Base-by-base conservation (phyloP, 2,113 vertebrate species). In the Lampris incognitus region DNA sequence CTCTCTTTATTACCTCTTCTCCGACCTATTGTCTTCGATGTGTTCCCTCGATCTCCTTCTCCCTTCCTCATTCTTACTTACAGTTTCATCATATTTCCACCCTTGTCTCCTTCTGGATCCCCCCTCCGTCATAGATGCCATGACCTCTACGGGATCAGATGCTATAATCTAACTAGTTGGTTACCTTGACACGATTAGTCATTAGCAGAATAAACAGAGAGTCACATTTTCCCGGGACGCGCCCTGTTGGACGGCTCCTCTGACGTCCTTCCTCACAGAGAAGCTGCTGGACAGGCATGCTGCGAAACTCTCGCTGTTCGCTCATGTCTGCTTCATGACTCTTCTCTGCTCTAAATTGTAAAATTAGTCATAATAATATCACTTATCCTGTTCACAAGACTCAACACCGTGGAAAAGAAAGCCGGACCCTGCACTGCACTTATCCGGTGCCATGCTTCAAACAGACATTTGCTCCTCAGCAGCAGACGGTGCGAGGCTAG, bases 131-230 rank as follows among this genome's bases (percentile, higher is more conserved):
- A 78, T 76, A 91, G 81, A 85, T 85, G 79, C 79, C 69, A 83
- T 52, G 52, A 80, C 76, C 54, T 58, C 39, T n/a, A 69, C 67
- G 42, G 60, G 76, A 85, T 84, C 74, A 85, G 65, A 81, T 69
- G 71, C 71, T 76, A 77, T 80, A 80, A 90, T 84, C 62, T 60
- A 69, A 66, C 79, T 74, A 66, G 57, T 71, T 80, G 50, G 79
- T 89, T 89, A 88, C 83, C 82, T 87, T 87, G 85, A 86, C 84
- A 89, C 85, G 76, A 89, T 83, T 83, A 85, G 81, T 87, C 81
- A 88, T 88, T 82, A 88, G 74, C 84, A 85, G 74, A 76, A 81
- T 78, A 85, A 89, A 91, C 86, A 83, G 68, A 83, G 68, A 57
- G 73, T 86, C 78, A 78, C 74, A 66, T 76, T 79, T 81, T 78